Percentiles rank a stretch among this genome's conserved stretches.
These are phyloP conservation scores for Theristicus caerulescens DNA, from an alignment of 2,113 vertebrate species.

Conservation along the genomic window DNA sequence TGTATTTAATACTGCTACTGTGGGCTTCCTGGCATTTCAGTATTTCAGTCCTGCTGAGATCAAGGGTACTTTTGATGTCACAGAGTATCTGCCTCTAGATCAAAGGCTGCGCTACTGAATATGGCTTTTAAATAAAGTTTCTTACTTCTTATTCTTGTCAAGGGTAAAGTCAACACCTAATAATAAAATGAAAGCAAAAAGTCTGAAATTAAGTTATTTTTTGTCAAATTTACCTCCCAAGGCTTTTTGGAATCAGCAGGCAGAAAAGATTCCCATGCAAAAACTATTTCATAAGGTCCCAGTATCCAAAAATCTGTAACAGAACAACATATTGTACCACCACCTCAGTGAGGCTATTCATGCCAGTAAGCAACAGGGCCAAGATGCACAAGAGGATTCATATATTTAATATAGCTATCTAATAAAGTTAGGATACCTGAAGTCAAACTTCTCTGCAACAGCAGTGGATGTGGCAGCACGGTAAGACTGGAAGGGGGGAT, in stretches of 20 bases:
- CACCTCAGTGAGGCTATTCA: neutral
- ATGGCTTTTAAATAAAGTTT: neutral
- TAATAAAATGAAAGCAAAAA: neutral
- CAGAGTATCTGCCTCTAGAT: neutral
- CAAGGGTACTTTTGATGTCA: conserved; percentile 29
- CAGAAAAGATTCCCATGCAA: neutral
- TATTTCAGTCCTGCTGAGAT: conserved; percentile 10
- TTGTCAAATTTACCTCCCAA: neutral
- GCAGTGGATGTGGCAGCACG: neutral
- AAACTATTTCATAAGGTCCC: neutral
- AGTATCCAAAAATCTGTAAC: neutral
- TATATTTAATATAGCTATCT: neutral
- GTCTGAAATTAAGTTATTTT: neutral
- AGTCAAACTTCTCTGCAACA: neutral
- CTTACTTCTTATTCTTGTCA: neutral
- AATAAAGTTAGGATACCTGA: neutral
- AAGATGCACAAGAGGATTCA: neutral
- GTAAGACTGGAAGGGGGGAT: neutral
- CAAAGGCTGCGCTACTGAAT: neutral
- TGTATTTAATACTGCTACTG: neutral
- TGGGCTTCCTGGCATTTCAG: neutral
- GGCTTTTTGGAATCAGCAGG: neutral
- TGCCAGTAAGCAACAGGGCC: neutral
- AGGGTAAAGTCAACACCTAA: neutral
- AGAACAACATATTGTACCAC: neutral